Conservation (phyloP, 2,113 vertebrate species). For the Himantopus leucocephalus region DNA sequence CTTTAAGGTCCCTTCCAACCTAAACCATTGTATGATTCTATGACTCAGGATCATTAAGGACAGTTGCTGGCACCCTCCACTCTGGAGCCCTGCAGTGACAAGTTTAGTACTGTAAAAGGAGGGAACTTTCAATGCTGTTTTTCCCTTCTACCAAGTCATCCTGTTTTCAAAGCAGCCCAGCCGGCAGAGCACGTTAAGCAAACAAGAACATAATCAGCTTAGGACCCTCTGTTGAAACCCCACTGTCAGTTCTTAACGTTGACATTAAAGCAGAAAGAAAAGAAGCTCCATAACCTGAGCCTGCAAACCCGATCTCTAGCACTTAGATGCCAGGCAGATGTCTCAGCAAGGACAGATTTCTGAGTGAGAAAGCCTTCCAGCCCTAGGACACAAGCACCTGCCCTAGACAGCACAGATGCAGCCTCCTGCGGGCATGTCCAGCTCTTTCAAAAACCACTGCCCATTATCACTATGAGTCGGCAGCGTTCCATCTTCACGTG, state of each 20-base stretch:
- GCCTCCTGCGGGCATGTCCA: background rate
- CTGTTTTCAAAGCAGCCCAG: background rate
- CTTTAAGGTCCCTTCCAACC: too few species aligned
- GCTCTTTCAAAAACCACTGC: background rate
- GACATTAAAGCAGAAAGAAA: background rate
- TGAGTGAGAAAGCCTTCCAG: background rate
- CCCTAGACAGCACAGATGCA: background rate
- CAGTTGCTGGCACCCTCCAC: background rate
- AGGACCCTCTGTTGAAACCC: background rate
- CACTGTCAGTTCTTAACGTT: background rate
- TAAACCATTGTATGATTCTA: too few species aligned
- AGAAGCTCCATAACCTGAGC: background rate
- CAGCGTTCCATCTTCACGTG: accelerated
- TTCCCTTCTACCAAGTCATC: background rate
- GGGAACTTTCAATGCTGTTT: background rate
- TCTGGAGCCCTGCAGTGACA: background rate
- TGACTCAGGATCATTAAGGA: background rate
- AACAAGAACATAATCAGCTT: background rate
- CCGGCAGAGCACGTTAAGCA: background rate
- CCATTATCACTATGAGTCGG: accelerated
- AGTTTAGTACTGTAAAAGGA: background rate
- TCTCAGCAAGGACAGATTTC: background rate
- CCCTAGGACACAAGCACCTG: background rate
- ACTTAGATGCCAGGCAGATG: background rate
- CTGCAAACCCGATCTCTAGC: background rate